Base-by-base conservation (phyloP, 2,797 vertebrate genomes). In the Neosilurus hyrtlii region DNA sequence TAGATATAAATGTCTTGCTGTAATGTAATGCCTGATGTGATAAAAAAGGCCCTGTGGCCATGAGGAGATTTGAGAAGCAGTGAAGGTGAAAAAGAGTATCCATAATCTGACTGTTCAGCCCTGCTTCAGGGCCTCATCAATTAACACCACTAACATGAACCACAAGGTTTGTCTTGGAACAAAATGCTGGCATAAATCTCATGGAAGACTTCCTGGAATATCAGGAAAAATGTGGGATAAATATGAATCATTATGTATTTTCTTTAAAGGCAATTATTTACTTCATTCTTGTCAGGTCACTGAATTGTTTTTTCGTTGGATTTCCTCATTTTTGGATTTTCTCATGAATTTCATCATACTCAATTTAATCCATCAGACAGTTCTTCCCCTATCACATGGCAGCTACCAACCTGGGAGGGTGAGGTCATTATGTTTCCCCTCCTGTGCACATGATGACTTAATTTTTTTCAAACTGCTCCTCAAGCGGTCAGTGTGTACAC, bases 21-120 rank as follows among this genome's bases (percentile, higher is more conserved):
- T 30, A 52, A 70, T 70, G 74, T 70, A 61, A 52, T 61, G 73
- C 22, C 65, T 68, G 56, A 77, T 70, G 62, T 14, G 24, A 68
- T 20, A n/a, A 49, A 63, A 43, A n/a, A 30, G 35, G 35, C 35
- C 35, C 20, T 24, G 35, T 62, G 37, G 35, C 22, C 54, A 30
- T 16, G 73, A 15, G 22, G 22, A 65, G 59, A 73, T 56, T 66
- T 79, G 30, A 35, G 35, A 52, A 65, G 80, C 76, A 56, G 68
- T 63, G 52, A 4, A 81, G 83, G 61, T 66, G 71, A 76, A 81
- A 84, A 84, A 81, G 70, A 84, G 30, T 63, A 76, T 66, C 63
- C 54, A 26, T 65, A 75, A 76, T 84, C 83, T 80, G 43, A 51
- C 71, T 68, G 66, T 49, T 76, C 59, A 24, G 79, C 54, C 54